Evolutionary conservation across 2,797 vertebrate genomes (phyloP), one percentile per base, ranked within the genome.

Genomic region (Sebastes wilsoni): DNA sequence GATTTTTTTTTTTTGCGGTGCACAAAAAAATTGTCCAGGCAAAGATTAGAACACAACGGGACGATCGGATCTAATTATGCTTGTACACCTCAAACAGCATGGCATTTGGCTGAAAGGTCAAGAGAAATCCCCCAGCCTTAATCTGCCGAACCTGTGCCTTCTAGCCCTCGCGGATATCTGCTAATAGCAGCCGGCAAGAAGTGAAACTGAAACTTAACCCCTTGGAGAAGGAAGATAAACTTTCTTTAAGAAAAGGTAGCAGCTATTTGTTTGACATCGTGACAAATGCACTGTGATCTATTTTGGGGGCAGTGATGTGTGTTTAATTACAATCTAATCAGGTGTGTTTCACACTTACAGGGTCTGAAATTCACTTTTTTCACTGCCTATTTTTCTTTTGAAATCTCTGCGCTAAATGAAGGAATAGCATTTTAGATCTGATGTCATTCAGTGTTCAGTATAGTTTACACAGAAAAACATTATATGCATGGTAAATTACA

Each of bases 31-130:
- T 72, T 36, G 82, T 6, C 75, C 8, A 4, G 32, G 49, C 28
- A 83, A 85, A 91, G 88, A 92, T 94, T 82, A 93, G 86, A 92
- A 67, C 67, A 72, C 76, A 70, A 68, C 85, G 58, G 64, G 90
- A 76, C 58, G 82, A 90, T 95, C 87, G 27, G 74, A 83, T 92
- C 88, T 93, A 94, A 95, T 96, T 94, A 94, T 64, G 83, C 71
- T 75, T 72, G 89, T 84, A 82, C 88, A 88, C 88, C 93, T 95
- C 92, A 92, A 92, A 94, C 93, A 71, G 80, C 64, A 60, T 94
- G 95, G 82, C 94, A 94, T 95, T 96, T 93, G 88, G 88, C 81
- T 60, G 61, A 95, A 96, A 96, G 95, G 95, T 96, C 95, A 94
- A 93, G 93, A 94, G 93, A 95, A 95, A 90, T 93, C 89, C 92